Base-by-base conservation (phyloP, 2,797 vertebrate species). In the Pangasius krempfi region DNA sequence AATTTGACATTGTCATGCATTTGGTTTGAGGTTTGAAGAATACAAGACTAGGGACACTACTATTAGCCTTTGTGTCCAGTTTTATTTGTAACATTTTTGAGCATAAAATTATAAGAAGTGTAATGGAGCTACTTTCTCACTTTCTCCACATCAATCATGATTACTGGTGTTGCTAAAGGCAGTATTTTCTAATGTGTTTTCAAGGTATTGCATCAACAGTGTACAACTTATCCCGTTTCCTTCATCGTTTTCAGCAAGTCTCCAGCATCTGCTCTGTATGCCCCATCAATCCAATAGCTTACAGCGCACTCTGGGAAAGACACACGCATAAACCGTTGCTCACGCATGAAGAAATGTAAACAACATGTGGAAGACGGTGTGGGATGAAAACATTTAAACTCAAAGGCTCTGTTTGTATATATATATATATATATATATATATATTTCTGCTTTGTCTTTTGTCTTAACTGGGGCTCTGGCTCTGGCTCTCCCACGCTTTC, bases 141-240 rank as follows among this genome's bases (percentile, higher is more conserved):
- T 20, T 66, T 22, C 44, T 22, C 8, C 40, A 83, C 40, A 83
- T 83, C 80, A 54, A 37, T 70, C 83, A 25, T 33, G 47, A 84
- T 52, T 84, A 52, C 64, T 52, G 20, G 12, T 54, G 83, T 88
- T 87, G 80, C 87, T 86, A 72, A 86, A 72, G 79, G 90, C 58
- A 70, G 60, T 52, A 90, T 89, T 88, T 91, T 82, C 70, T 60
- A 87, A 85, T 50, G 40, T 25, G 50, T 84, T 89, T 87, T 25
- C 79, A 88, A 44, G 84, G 47, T 89, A 89, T 90, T 83, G 90
- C 85, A 87, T 83, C 73, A 89, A 78, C 72, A 54, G 27, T 60
- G 85, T 80, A 72, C 27, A 85, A 89, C 80, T 68, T 80, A 76
- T 78, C 56, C 25, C 44, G 37, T 50, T 89, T 47, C 85, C 78